These are phyloP conservation scores for Mustelus asterias DNA, from an alignment of 2,113 vertebrate species.

Conservation along the genomic window DNA sequence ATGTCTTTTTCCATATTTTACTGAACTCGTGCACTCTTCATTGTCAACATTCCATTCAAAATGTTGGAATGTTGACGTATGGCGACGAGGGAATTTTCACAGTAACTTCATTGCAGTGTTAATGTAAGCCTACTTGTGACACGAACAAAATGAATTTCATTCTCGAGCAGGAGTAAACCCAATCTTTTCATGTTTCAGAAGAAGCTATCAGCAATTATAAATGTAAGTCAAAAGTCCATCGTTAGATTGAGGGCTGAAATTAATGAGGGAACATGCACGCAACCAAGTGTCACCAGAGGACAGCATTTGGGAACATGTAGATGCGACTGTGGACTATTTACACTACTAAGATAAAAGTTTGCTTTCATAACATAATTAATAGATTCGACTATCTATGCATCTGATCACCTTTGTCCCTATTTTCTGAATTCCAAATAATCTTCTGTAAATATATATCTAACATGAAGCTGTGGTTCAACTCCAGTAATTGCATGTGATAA, in stretches of 20 bases:
- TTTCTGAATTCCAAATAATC: not conserved
- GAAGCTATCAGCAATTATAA: constrained; percentile 8
- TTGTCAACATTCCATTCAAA: not conserved
- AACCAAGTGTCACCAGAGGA: not conserved
- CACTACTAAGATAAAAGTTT: not conserved
- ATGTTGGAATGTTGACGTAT: too few relatives aligned
- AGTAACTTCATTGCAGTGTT: too few relatives aligned
- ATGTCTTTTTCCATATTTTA: not conserved
- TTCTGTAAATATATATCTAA: not conserved
- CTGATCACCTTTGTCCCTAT: not conserved
- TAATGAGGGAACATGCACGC: not conserved
- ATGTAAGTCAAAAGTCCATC: not conserved
- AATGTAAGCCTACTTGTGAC: too few relatives aligned
- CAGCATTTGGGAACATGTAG: not conserved
- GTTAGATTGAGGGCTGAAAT: constrained; percentile 7
- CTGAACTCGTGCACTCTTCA: not conserved
- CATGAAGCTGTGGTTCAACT: not conserved
- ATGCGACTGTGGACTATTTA: not conserved
- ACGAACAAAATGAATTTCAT: not conserved
- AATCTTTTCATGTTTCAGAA: constrained; percentile 4
- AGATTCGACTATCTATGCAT: not conserved
- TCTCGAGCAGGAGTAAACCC: not conserved
- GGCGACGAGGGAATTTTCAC: too few relatives aligned
- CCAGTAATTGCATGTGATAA: not conserved
- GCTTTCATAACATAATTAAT: not conserved